These are phyloP conservation scores for Pteromalus puparum DNA, from an alignment of 1,140 invertebrate genomes.

Conservation along the genomic window DNA sequence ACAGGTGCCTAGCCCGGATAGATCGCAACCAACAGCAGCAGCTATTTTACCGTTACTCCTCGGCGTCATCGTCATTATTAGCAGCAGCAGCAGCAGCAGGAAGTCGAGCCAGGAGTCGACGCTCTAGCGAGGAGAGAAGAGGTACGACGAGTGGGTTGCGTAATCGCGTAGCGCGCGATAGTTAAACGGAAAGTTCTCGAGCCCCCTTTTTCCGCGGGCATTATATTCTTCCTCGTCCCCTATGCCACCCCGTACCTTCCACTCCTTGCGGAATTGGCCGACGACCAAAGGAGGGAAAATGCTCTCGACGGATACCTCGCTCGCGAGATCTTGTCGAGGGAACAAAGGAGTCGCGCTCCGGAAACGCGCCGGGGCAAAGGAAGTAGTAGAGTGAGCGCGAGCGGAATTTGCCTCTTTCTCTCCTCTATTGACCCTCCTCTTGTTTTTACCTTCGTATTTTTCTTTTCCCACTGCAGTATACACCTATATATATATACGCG, in stretches of 20 bases:
- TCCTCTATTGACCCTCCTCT: conserved; percentile 13
- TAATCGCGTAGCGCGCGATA: neutral
- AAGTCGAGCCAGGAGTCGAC: neutral
- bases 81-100: neutral
- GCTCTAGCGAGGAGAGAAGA: neutral
- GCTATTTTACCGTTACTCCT: neutral
- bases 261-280: neutral
- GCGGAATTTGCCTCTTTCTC: conserved; percentile 14
- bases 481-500: neutral
- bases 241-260: neutral
- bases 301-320: neutral
- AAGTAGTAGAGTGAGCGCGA: conserved; percentile 34
- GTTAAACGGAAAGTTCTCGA: conserved; percentile 4
- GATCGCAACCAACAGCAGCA: neutral
- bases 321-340: conserved; percentile 7
- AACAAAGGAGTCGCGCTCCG: neutral
- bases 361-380: conserved; percentile 13
- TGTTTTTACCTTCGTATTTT: neutral
- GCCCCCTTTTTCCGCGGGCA: neutral
- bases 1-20: conserved; percentile 56
- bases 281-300: conserved; percentile 25
- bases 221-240: conserved; percentile 14
- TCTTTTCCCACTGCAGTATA: neutral
- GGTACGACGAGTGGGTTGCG: neutral
- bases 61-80: neutral